These are phyloP conservation scores for Vanessa atalanta DNA, from an alignment of 1,140 invertebrate species.

Conservation along the genomic window DNA sequence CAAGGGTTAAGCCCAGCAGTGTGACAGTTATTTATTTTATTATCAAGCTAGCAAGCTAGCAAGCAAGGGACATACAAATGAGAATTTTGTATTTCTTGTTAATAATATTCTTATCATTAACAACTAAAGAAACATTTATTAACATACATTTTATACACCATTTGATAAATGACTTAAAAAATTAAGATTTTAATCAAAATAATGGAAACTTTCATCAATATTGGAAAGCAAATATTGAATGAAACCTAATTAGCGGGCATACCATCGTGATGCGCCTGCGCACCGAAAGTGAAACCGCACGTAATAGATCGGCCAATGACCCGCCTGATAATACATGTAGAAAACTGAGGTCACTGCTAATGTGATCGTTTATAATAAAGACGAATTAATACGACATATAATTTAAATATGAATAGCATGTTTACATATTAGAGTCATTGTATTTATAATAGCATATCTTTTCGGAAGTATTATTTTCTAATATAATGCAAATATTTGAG, in stretches of 20 bases:
- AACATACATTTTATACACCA: too few species aligned
- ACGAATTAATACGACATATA: not conserved
- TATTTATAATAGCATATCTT: too few species aligned
- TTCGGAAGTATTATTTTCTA: too few species aligned
- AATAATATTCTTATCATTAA: too few species aligned
- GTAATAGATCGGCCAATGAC: constrained; percentile 41
- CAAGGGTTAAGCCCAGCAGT: too few species aligned
- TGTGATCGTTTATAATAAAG: constrained; percentile 5
- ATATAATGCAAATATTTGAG: too few species aligned
- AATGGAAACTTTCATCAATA: constrained; percentile 24
- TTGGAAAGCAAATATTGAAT: constrained; percentile 33
- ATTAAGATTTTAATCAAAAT: not conserved
- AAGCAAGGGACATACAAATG: too few species aligned
- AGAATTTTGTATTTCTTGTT: too few species aligned
- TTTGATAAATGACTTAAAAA: not conserved
- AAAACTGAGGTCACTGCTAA: constrained; percentile 35
- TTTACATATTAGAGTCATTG: not conserved
- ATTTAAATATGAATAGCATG: not conserved
- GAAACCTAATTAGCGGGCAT: constrained; percentile 9
- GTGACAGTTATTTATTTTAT: too few species aligned
- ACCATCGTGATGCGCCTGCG: constrained; percentile 15
- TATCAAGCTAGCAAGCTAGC: too few species aligned
- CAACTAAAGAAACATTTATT: too few species aligned
- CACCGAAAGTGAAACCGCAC: constrained; percentile 42
- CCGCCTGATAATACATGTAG: constrained; percentile 13